Evolutionary conservation across 2,888 invertebrate genomes (phyloP), one percentile per base, ranked within the genome.

Genomic region (Axea sp.): DNA sequence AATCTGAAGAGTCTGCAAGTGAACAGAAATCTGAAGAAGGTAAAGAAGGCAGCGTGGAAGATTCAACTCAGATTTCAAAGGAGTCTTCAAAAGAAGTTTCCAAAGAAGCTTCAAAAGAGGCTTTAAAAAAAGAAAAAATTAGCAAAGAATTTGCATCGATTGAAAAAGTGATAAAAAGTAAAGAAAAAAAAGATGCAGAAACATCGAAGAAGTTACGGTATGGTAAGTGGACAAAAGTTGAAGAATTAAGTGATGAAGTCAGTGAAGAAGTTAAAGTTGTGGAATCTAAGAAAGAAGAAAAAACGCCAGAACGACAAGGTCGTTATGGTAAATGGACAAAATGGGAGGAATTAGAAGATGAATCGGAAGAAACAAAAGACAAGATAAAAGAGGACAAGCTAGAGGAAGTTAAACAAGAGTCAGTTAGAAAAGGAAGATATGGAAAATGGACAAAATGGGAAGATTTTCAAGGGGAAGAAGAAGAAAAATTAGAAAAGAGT

Each of bases 91-190:
- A 55, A 80, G 15, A 22, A 28, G n/a, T 8, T 5, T 41, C 59
- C 26, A 37, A 37, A 28, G 35, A 45, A 37, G 15, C 22, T 22
- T 37, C 43, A 2, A 39, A 17, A 49, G 30, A 6, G 73, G 73
- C 8, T 55, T 73, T 22, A 77, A 76, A 28, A 55, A 5, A 1
- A n/a, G 9, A 31, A 17, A 26, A 7, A n/a, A 15, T 1, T 9
- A n/a, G 0, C 15, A 31, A 8, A 24, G 22, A 24, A n/a, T 47
- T 43, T 77, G 88, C 88, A 80, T 88, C 88, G 88, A 88, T 88
- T 79, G 88, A 89, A 89, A 90, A 89, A 75, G 89, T 89, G 78
- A 84, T 87, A n/a, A n/a, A n/a, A n/a, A n/a, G n/a, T 80, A 73
- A 41, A 1, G 24, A 22, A 12, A 30, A 24, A 30, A 7, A 26